Conservation (phyloP, 2,113 vertebrate genomes). For the Ageneiosus marmoratus region DNA sequence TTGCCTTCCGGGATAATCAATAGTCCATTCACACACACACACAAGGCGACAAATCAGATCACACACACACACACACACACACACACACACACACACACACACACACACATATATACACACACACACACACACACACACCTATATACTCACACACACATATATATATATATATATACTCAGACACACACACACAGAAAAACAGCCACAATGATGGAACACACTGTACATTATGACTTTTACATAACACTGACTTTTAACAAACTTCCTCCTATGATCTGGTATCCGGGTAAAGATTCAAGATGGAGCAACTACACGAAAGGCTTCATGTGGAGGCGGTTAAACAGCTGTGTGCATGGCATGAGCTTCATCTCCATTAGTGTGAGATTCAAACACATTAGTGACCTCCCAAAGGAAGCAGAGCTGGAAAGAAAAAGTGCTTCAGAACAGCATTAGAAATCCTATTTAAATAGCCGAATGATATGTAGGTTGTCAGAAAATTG, state of each 20-base stretch:
- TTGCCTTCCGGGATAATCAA: too few relatives aligned
- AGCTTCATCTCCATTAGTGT: constrained; percentile 8
- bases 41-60: too few relatives aligned
- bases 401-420: not conserved
- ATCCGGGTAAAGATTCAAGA: constrained; percentile 2
- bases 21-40: too few relatives aligned
- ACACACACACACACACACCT: too few relatives aligned
- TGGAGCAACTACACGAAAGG: constrained; percentile 4
- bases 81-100: too few relatives aligned
- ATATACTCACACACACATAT: too few relatives aligned
- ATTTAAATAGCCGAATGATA: constrained; percentile 2
- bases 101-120: too few relatives aligned
- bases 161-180: too few relatives aligned
- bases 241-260: constrained; percentile 27
- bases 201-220: too few relatives aligned
- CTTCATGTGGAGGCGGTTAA: not conserved
- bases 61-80: too few relatives aligned
- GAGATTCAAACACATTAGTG: constrained; percentile 21
- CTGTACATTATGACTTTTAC: constrained; percentile 13
- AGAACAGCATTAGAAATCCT: not conserved
- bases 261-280: not conserved
- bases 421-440: not conserved
- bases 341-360: not conserved
- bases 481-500: not conserved
- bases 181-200: too few relatives aligned